Percentiles rank a stretch among this genome's conserved stretches.
Evolutionary conservation across 37 sponge, comb jelly and placozoan genomes (phyloP).

Genomic region (Aplysina aerophoba): DNA sequence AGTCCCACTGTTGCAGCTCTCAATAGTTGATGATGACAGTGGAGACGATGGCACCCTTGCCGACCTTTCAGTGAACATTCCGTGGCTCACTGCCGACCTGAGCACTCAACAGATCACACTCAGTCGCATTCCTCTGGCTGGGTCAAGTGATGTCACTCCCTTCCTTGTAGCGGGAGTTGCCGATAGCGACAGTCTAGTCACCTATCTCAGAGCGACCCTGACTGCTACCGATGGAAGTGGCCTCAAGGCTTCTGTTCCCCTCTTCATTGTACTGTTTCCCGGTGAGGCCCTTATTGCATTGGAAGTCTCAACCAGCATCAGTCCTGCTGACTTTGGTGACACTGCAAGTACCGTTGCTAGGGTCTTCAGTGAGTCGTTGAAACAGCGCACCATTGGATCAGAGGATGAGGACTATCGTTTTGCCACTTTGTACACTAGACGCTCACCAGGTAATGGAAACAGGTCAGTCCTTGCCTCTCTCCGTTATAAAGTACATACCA

Average conservation of each 20-base stretch:
- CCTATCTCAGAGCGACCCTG: not conserved
- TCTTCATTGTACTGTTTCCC: constrained; percentile 9
- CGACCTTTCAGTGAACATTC: not conserved
- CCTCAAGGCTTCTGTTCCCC: not conserved
- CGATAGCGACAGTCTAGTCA: not conserved
- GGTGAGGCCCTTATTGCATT: not conserved
- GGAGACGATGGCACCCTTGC: not conserved
- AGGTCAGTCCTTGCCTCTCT: no score
- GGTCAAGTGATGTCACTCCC: not conserved
- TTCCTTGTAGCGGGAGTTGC: not conserved
- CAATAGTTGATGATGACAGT: constrained; percentile 9
- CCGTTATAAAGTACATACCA: no score
- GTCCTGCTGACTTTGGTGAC: not conserved
- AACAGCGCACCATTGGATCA: not conserved
- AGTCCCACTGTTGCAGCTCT: not conserved
- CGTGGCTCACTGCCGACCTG: not conserved
- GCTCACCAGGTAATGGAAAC: no score
- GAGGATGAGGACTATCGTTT: no score
- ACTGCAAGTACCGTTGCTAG: constrained; percentile 13
- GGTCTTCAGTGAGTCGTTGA: constrained; percentile 1
- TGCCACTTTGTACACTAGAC: no score
- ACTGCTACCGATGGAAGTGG: constrained; percentile 1
- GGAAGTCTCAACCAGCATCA: not conserved
- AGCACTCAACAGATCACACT: not conserved
- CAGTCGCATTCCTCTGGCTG: not conserved